Evolutionary conservation across 2,797 vertebrate species (phyloP), one percentile per base, ranked within the genome.

Genomic region (Anniella stebbinsi): DNA sequence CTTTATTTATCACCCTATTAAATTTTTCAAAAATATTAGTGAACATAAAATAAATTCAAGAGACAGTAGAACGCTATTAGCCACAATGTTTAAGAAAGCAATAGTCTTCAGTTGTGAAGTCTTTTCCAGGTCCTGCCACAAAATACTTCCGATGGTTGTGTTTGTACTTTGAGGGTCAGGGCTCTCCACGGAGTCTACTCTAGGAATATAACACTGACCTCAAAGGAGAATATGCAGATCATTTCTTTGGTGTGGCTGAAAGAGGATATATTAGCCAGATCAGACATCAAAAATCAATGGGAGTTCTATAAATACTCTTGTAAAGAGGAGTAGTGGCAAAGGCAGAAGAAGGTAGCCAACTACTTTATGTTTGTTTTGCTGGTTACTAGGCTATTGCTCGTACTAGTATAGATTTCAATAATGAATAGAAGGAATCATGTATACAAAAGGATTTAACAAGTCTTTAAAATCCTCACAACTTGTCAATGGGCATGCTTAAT

Each of bases 311-410:
- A 78, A 51, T 89, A 76, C 25, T 7, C 9, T 67, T 33, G 17
- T 30, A n/a, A 80, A 81, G 86, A 90, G 54, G 89, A 78, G 17
- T 0, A 0, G 70, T 86, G 82, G 85, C 91, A 92, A 75, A 76
- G 90, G 75, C 25, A 82, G 48, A 76, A 36, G 6, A 48, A 76
- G 70, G 28, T 9, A 91, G 81, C 69, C 30, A 89, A 25, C 3
- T 88, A 76, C 89, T 80, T 75, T 60, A 63, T 77, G 78, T 2
- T 80, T 72, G 8, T 84, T 87, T 92, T 86, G 86, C 28, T 57
- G 8, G 80, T 51, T 87, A 83, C 67, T 80, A 76, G 51, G 38
- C 7, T 38, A 77, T 57, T 92, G 28, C 57, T 67, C 54, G 2
- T 57, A 75, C 85, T 38, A 0, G 81, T 51, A n/a, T 75, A 1